Base-by-base conservation (phyloP, 2,888 invertebrate genomes). In the Mycogona germanica region DNA sequence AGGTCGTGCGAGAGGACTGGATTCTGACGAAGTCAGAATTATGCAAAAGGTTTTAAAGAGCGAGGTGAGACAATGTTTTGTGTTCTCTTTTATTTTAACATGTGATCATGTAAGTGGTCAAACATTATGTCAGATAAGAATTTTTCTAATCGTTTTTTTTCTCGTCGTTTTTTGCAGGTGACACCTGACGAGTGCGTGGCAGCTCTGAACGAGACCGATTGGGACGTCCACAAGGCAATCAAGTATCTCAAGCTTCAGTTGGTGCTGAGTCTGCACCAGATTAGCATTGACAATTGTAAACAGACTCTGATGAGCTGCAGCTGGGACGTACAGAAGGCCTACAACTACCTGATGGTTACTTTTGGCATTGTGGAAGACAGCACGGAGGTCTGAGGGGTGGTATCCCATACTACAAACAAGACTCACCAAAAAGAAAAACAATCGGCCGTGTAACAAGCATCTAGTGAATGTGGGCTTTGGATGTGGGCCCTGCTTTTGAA, bases 21-120 rank as follows among this genome's bases (percentile, higher is more conserved):
- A 89, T 67, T 87, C 87, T 0, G 92, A 93, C 66, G 91, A 92
- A 76, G 89, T 91, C 38, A 76, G 91, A 61, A 84, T 91, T 38
- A 89, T 93, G 87, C 77, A 79, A 63, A 92, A 89, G 72, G 87
- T 92, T 21, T 76, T 93, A 44, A 64, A 64, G 30, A 64, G 67
- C 58, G 68, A 71, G 62, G 70, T 70, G 63, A 62, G 66, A n/a
- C n/a, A n/a, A n/a, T n/a, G n/a, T n/a, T n/a, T n/a, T n/a, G n/a
- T n/a, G n/a, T n/a, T n/a, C n/a, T n/a, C n/a, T n/a, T n/a, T n/a
- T n/a, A n/a, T n/a, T n/a, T n/a, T n/a, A n/a, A n/a, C n/a, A n/a
- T n/a, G n/a, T n/a, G n/a, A n/a, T n/a, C n/a, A n/a, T n/a, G n/a
- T n/a, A n/a, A n/a, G n/a, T n/a, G n/a, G n/a, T n/a, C n/a, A n/a